A percentile compares a stretch with the other conserved stretches of the same genome.
phyloP scores from a whole-genome alignment of 2,797 vertebrate genomes.

The Tarsius wallacei region DNA sequence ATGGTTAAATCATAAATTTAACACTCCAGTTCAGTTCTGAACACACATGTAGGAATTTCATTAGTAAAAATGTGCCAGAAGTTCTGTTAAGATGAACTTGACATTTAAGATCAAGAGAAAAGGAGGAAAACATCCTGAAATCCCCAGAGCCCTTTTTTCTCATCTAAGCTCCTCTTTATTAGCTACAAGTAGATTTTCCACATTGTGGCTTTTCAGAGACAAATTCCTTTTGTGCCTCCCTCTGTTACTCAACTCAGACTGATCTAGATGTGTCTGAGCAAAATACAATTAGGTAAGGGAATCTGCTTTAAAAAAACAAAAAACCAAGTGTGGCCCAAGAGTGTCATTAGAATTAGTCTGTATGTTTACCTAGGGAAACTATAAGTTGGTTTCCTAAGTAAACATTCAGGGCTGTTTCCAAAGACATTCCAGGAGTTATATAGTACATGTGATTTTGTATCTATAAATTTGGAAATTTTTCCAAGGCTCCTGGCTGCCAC shows the following conservation, averaged over 20 bases:
- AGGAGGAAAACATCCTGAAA: constrained; percentile 13
- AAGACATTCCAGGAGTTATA: constrained; percentile 32
- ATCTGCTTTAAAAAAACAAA: background rate
- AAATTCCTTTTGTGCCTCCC: constrained; percentile 60
- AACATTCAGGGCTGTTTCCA: constrained; percentile 32
- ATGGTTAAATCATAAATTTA: constrained; percentile 36
- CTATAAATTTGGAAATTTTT: constrained; percentile 35
- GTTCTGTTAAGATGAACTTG: constrained; percentile 70
- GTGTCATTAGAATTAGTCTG: background rate
- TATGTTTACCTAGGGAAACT: background rate
- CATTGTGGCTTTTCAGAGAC: constrained; percentile 57
- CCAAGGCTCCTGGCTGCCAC: constrained; percentile 13
- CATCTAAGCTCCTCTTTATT: constrained; percentile 73
- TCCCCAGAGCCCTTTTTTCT: background rate
- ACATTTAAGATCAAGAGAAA: constrained; percentile 69
- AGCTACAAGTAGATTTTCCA: constrained; percentile 65
- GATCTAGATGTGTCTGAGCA: constrained; percentile 54
- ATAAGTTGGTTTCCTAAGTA: constrained; percentile 15
- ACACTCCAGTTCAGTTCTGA: background rate
- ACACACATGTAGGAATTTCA: constrained; percentile 59
- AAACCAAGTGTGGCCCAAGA: background rate
- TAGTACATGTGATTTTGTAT: background rate
- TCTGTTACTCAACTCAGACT: constrained; percentile 54
- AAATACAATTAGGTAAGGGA: constrained; percentile 32
- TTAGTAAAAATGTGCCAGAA: constrained; percentile 69